Evolutionary conservation across 2,888 invertebrate genomes (phyloP).

Genomic region (Imbricaverruca yamaguchii): DNA sequence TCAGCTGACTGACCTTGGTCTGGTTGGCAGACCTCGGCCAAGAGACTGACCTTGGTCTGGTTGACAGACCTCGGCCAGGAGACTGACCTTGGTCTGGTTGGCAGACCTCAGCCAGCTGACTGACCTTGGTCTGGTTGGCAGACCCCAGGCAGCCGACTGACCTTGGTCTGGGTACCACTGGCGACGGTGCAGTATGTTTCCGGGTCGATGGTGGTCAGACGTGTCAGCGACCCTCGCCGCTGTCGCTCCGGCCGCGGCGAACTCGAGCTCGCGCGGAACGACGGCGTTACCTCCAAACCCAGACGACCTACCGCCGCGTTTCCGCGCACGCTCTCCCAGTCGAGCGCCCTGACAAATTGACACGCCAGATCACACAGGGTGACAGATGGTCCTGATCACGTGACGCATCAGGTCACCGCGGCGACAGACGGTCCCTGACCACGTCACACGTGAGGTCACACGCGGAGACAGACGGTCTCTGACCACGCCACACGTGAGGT

Average conservation of each 20-base stretch:
- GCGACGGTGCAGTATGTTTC: background rate
- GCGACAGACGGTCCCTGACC: background rate
- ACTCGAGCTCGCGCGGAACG: background rate
- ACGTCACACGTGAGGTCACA: too few relatives aligned
- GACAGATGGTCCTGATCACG: background rate
- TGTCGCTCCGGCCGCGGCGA: constrained; percentile 8
- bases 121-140: too few relatives aligned
- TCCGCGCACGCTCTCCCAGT: background rate
- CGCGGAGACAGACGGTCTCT: too few relatives aligned
- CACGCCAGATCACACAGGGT: background rate
- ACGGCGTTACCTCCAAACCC: background rate
- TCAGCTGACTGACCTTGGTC: too few relatives aligned
- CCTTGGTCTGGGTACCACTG: background rate
- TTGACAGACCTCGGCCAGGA: too few relatives aligned
- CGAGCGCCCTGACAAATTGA: background rate
- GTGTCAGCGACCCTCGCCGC: background rate
- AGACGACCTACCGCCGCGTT: background rate
- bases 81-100: too few relatives aligned
- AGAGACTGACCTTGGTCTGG: too few relatives aligned
- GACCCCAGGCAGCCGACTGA: background rate
- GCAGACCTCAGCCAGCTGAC: too few relatives aligned
- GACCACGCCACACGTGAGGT: too few relatives aligned
- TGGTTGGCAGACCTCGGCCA: too few relatives aligned
- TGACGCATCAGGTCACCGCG: too few relatives aligned
- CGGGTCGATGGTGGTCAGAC: background rate